Percentiles rank a stretch among this genome's conserved stretches.
Conservation (phyloP, 2,888 invertebrate genomes). For the Morpho helenor region DNA sequence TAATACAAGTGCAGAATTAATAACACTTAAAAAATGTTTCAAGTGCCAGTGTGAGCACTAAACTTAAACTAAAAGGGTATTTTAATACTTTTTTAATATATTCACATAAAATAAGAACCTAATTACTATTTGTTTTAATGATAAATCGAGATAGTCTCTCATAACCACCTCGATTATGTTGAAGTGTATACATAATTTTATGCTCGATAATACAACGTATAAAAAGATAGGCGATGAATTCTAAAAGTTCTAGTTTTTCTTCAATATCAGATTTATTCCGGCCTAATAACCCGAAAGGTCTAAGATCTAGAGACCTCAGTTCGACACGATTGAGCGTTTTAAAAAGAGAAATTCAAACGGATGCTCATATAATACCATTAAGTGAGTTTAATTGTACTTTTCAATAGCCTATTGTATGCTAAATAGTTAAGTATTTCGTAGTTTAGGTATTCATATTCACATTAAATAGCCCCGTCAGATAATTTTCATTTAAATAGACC, state of each 20-base stretch:
- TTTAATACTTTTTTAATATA: no score
- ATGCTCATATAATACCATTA: slow-evolving; percentile 70
- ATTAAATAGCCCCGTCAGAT: no score
- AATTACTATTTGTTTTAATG: no score
- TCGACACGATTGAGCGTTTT: slow-evolving; percentile 74
- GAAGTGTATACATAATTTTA: background rate
- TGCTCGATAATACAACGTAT: background rate
- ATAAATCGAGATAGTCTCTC: slow-evolving; percentile 1
- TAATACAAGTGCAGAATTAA: no score
- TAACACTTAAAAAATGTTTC: no score
- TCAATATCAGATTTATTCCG: slow-evolving; percentile 66
- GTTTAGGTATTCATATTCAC: no score
- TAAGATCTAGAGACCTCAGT: slow-evolving; percentile 56
- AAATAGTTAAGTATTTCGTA: no score
- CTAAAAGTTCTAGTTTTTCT: slow-evolving; percentile 44
- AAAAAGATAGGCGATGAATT: slow-evolving; percentile 36
- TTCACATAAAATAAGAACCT: no score
- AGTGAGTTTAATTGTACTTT: slow-evolving; percentile 42
- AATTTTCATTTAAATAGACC: no score
- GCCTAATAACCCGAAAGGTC: slow-evolving; percentile 54
- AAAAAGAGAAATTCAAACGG: slow-evolving; percentile 79
- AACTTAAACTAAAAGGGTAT: no score
- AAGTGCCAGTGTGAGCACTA: no score
- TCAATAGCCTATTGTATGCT: no score
- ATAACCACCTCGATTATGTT: slow-evolving; percentile 22